phyloP scores from a whole-genome alignment of 2,888 invertebrate species.

The Brachyopa scutellaris region DNA sequence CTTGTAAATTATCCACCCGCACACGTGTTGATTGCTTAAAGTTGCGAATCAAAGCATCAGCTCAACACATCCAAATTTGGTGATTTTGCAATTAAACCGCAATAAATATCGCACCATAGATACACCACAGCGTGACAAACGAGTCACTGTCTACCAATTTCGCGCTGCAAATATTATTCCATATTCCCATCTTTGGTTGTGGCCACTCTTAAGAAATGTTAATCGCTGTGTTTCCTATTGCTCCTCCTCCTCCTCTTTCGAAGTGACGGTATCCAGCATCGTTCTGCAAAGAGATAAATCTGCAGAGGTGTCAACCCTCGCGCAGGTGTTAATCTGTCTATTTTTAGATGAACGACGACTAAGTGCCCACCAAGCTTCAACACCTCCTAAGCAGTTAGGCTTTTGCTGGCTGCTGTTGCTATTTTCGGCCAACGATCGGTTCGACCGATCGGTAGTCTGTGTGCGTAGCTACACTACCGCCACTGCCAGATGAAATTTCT shows the following conservation, averaged over 20 bases:
- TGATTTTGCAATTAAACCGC: slow-evolving; percentile 37
- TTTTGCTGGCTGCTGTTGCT: slow-evolving; percentile 19
- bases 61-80: slow-evolving; percentile 35
- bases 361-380: slow-evolving; percentile 32
- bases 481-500: slow-evolving; percentile 27
- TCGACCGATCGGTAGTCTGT: neutral
- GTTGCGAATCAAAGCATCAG: slow-evolving; percentile 21
- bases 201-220: slow-evolving; percentile 20
- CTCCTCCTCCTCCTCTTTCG: neutral
- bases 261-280: neutral
- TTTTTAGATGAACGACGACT: slow-evolving; percentile 40
- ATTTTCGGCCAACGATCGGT: slow-evolving; percentile 14
- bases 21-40: slow-evolving; percentile 4
- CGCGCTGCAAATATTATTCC: neutral
- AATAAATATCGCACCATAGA: slow-evolving; percentile 38
- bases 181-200: slow-evolving; percentile 41
- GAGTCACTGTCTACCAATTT: slow-evolving; percentile 31
- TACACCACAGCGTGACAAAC: slow-evolving; percentile 34
- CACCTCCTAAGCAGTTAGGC: neutral
- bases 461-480: neutral
- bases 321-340: slow-evolving; percentile 64
- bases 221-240: slow-evolving; percentile 10
- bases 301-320: slow-evolving; percentile 53
- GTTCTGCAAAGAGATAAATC: slow-evolving; percentile 30
- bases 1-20: slow-evolving; percentile 23